These are phyloP conservation scores for Tolmerus cingulatus DNA, from an alignment of 2,888 invertebrate species.

Conservation along the genomic window DNA sequence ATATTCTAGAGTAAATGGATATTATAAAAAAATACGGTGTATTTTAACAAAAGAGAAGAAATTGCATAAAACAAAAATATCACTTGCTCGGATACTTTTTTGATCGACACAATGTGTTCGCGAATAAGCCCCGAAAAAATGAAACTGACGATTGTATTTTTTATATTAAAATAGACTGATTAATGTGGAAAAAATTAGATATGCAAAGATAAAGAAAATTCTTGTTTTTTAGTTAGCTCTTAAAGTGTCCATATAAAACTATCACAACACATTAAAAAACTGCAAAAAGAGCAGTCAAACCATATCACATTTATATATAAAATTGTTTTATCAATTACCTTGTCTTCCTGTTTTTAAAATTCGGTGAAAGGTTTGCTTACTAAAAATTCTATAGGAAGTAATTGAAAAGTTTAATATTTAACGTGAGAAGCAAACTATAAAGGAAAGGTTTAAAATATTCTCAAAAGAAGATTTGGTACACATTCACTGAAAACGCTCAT, in stretches of 20 bases:
- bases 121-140: background rate
- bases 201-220: constrained; percentile 10
- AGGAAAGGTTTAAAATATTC: background rate
- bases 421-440: constrained; percentile 18
- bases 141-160: background rate
- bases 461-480: background rate
- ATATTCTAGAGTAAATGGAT: too few species aligned
- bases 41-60: background rate
- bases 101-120: background rate
- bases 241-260: constrained; percentile 22
- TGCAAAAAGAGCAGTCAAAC: constrained; percentile 24
- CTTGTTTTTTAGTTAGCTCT: constrained; percentile 12
- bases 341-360: background rate
- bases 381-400: background rate
- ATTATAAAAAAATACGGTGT: too few species aligned
- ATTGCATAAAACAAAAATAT: background rate
- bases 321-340: constrained; percentile 26
- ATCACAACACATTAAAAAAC: constrained; percentile 27
- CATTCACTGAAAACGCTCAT: constrained; percentile 44
- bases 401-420: background rate
- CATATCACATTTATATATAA: constrained; percentile 15
- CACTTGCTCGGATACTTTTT: background rate
- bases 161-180: background rate
- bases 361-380: constrained; percentile 10
- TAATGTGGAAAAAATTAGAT: background rate